Conservation (phyloP, 2,113 vertebrate species). For the Mesoclemmys tuberculata region DNA sequence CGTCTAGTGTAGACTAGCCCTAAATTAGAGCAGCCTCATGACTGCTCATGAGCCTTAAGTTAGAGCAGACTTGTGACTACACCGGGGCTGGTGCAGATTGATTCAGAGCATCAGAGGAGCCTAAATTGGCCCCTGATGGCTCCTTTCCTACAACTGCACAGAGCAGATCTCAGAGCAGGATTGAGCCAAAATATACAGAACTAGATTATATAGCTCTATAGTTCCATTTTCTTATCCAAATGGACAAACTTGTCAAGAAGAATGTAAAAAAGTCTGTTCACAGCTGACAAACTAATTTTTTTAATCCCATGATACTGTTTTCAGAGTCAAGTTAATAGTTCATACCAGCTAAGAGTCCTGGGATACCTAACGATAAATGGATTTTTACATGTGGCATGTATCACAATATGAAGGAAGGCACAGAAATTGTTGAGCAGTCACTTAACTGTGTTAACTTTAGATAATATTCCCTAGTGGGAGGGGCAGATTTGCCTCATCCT, state of each 20-base stretch:
- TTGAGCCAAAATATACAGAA: not conserved
- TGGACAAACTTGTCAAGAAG: not conserved
- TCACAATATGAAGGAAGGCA: not conserved
- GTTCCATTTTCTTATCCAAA: not conserved
- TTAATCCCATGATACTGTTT: not conserved
- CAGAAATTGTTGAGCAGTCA: not conserved
- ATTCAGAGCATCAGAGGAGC: not conserved
- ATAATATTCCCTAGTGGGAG: not conserved
- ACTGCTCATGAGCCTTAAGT: not conserved
- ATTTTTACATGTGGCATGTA: not conserved
- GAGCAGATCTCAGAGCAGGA: not conserved
- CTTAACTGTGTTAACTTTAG: not conserved
- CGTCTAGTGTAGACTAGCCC: not conserved
- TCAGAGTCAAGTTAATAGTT: not conserved
- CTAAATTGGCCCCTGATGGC: not conserved
- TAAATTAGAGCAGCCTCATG: not conserved
- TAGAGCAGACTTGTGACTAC: not conserved
- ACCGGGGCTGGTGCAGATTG: not conserved
- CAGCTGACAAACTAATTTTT: not conserved
- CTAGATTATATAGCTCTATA: not conserved
- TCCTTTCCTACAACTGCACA: not conserved
- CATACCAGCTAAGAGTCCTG: not conserved
- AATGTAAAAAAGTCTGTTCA: not conserved
- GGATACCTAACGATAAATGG: not conserved
- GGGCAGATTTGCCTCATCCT: not conserved